phyloP scores from a whole-genome alignment of 2,888 invertebrate species.

The Drosophila aldrichi region DNA sequence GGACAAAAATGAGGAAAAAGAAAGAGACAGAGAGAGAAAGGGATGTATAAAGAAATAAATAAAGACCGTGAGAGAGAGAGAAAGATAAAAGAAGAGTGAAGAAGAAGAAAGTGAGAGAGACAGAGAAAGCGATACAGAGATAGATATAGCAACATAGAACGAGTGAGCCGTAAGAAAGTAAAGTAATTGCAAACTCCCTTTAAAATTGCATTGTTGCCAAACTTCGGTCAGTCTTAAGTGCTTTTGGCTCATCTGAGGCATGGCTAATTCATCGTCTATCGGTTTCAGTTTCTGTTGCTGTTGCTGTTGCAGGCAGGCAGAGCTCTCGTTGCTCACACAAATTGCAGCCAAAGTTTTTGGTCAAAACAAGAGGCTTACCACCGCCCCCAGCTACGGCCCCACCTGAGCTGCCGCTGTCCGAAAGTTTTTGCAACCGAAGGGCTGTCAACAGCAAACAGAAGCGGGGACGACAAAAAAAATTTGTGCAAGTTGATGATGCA shows the following conservation, averaged over 20 bases:
- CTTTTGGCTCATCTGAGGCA: conserved; percentile 9
- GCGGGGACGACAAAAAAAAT: neutral
- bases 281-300: conserved; percentile 13
- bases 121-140: neutral
- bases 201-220: conserved; percentile 22
- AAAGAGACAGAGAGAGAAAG: neutral
- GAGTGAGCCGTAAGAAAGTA: neutral
- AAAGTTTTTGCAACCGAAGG: conserved; percentile 12
- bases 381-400: neutral
- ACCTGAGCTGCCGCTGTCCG: neutral
- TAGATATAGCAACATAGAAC: neutral
- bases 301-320: conserved; percentile 7
- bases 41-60: no score
- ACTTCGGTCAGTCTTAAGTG: conserved; percentile 20
- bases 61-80: neutral
- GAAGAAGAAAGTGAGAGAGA: no score
- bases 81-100: neutral
- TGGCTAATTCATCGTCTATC: conserved; percentile 43
- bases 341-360: conserved; percentile 40
- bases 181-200: neutral
- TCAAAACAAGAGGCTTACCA: conserved; percentile 12
- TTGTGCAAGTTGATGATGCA: conserved; percentile 11
- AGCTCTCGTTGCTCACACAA: conserved; percentile 11
- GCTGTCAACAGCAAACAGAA: conserved; percentile 46
- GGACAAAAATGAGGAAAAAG: no score